Evolutionary conservation across 2,797 vertebrate genomes (phyloP), one percentile per base, ranked within the genome.

Genomic region (Miichthys miiuy): DNA sequence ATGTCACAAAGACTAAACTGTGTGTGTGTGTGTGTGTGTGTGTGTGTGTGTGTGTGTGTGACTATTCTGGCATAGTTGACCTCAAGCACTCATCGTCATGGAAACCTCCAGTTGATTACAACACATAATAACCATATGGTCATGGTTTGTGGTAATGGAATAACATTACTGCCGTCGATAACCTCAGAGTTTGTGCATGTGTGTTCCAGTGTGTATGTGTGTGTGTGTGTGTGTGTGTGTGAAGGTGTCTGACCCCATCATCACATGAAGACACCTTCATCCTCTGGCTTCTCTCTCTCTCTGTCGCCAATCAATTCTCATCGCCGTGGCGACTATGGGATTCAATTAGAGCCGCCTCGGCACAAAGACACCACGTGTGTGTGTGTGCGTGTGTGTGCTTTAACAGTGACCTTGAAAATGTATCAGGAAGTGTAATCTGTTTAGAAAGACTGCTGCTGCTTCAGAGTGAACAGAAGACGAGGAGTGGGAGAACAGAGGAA

Each of bases 261-360:
- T 87, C 75, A 48, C 83, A 83, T 44, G 12, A 7, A 38, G 8
- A 68, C 76, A 72, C 75, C 74, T 86, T 75, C 73, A 79, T 77
- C 84, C 80, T 78, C 72, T 69, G 67, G 64, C 70, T 54, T 75
- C 52, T 75, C 71, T 42, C 46, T 61, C 71, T 77, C 58, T 60
- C 76, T 34, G 81, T 77, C n/a, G 16, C 79, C 76, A 83, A 91
- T 92, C 88, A 88, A 89, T 91, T 88, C 79, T 84, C 84, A 70
- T 80, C 56, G 44, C 77, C 1, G 25, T 2, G 17, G 69, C 54
- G 0, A 72, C 79, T 69, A 1, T 82, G 72, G 67, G 68, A 91
- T 88, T 80, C 79, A 88, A 87, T 92, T 90, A 88, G 85, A 86
- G 78, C 47, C 0, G 50, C 78, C 42, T 75, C 56, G 21, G 79